Conservation (phyloP, 2,113 vertebrate species). For the Alaudala cheleensis region DNA sequence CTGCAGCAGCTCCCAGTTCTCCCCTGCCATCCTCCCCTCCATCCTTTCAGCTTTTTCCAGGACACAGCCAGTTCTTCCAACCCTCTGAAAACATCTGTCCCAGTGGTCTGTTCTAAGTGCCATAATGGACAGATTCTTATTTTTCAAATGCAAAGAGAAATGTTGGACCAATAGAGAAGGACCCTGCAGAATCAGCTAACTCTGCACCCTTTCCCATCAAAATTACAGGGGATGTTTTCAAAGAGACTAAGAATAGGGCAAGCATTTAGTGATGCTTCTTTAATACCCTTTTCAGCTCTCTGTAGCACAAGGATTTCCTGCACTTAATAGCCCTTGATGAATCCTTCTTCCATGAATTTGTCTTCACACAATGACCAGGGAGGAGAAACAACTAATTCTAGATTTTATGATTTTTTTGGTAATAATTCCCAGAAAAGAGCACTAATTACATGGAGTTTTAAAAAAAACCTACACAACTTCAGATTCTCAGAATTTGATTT, state of each 20-base stretch:
- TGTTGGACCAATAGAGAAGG: not conserved
- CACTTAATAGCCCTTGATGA: not conserved
- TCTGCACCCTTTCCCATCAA: not conserved
- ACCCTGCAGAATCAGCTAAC: not conserved
- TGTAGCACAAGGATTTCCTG: not conserved
- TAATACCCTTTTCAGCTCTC: not conserved
- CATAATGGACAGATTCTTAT: not conserved
- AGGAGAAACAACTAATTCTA: not conserved
- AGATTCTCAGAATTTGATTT: not conserved
- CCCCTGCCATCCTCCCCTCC: not conserved
- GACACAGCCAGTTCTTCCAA: not conserved
- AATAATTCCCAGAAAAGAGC: not conserved
- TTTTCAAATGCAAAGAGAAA: not conserved
- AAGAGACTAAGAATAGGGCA: not conserved
- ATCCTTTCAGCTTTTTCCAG: not conserved
- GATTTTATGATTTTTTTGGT: not conserved
- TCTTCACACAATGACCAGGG: not conserved
- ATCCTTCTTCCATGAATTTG: constrained; percentile 4
- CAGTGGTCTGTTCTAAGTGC: not conserved
- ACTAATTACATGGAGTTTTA: not conserved
- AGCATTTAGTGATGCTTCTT: not conserved
- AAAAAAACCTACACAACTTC: not conserved
- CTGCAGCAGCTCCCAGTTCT: not conserved
- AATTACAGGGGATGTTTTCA: not conserved
- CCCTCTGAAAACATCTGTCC: not conserved